Base-by-base conservation (phyloP, 2,113 vertebrate species). In the Heloderma charlesbogerti region DNA sequence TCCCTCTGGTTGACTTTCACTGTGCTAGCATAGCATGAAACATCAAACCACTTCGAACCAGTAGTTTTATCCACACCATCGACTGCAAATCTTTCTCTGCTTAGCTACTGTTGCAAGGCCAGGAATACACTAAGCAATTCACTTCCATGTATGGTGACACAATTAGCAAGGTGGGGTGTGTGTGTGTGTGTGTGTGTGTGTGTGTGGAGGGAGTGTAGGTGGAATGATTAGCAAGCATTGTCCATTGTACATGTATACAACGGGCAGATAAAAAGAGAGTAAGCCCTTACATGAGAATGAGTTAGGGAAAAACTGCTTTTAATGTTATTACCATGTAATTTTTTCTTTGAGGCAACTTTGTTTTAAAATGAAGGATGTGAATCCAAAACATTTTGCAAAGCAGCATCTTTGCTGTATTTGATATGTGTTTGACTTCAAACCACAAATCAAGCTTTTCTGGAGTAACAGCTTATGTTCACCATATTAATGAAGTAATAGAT, bases 41-140 rank as follows among this genome's bases (percentile, higher is more conserved):
- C 74, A 83, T 86, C 74, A 91, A 63, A 88, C 86, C 79, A 60
- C 54, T 93, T 90, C 54, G 86, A 88, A 88, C 54, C 74, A 84
- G 91, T 81, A 91, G 51, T 89, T 95, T 91, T 90, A 88, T 85
- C 90, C 51, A 88, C 40, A n/a, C 69, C 79, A 87, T 88, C 87
- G 87, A 51, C 31, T 51, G 75, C 43, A 51, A 67, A 81, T 87
- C 78, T 45, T 83, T 67, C 89, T 92, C 84, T 84, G 79, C 57
- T 83, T 78, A 43, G 86, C 88, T 84, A 89, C 74, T 57, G 66
- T 57, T 34, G 74, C 60, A 90, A 88, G 92, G 88, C 79, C 69
- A 92, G 31, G 67, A 92, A 91, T 88, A 77, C 80, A 57, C 75
- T 67, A 78, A 94, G 48, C 31, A 93, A 77, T 93, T 95, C 91